These are phyloP conservation scores for Hydra vulgaris DNA, from an alignment of 30 jellyfish, hydroid and myxozoan genomes.

Conservation along the genomic window DNA sequence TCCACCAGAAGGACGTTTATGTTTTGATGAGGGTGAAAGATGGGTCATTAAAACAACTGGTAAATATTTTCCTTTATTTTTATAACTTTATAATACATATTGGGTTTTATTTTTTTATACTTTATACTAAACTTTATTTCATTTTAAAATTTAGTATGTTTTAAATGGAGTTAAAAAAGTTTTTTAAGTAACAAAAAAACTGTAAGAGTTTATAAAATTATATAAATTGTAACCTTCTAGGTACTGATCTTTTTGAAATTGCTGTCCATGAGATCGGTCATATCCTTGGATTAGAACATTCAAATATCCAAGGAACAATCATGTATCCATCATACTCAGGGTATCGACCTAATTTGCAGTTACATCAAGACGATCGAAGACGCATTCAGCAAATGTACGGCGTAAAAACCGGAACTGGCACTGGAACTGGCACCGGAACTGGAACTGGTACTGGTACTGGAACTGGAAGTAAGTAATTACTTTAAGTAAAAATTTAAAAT, in stretches of 20 bases:
- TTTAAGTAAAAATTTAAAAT: too few relatives aligned
- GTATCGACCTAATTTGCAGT: slow-evolving; percentile 26
- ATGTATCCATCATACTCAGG: slow-evolving; percentile 83
- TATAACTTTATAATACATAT: too few relatives aligned
- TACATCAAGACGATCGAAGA: slow-evolving; percentile 47
- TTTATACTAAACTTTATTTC: too few relatives aligned
- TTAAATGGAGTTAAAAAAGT: too few relatives aligned
- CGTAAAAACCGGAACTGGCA: slow-evolving; percentile 17
- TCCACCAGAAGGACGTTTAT: slow-evolving; percentile 73
- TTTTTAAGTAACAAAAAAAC: too few relatives aligned
- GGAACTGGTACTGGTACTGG: not conserved
- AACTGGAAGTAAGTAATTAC: not conserved
- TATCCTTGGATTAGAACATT: slow-evolving; percentile 76
- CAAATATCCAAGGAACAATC: slow-evolving; percentile 42
- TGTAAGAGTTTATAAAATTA: too few relatives aligned
- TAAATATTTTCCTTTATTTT: too few relatives aligned
- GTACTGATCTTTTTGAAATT: slow-evolving; percentile 51
- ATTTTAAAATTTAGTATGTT: too few relatives aligned
- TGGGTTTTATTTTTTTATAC: too few relatives aligned
- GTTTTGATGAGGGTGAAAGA: slow-evolving; percentile 79
- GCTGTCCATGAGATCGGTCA: slow-evolving; percentile 91
- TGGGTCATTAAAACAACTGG: slow-evolving; percentile 34
- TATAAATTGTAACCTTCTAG: too few relatives aligned
- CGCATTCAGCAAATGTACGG: slow-evolving; percentile 71
- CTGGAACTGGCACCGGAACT: not conserved